phyloP scores from a whole-genome alignment of 1,140 invertebrate genomes.

The Dolichoris vasculosae region DNA sequence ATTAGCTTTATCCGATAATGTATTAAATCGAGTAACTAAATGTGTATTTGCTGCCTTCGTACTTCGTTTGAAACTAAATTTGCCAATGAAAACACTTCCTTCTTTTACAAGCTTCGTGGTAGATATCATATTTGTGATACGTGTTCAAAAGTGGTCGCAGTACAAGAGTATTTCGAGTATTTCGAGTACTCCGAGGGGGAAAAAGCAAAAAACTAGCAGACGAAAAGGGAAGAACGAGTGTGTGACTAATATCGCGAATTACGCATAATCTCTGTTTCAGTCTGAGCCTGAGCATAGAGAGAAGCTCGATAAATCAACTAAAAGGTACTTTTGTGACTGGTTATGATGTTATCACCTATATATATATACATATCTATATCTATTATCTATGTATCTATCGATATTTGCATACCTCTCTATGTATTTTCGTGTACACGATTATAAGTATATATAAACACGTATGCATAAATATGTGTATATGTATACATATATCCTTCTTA shows the following conservation, averaged over 20 bases:
- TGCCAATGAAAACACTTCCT: background rate
- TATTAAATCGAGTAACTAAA: background rate
- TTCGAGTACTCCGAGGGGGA: conserved; percentile 9
- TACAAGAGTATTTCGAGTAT: background rate
- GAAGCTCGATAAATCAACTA: conserved; percentile 74
- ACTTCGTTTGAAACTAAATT: background rate
- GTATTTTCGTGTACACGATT: conserved; percentile 58
- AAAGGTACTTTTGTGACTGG: conserved; percentile 75
- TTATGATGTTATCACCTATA: conserved; percentile 72
- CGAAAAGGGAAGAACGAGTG: conserved; percentile 44
- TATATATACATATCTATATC: conserved; percentile 48
- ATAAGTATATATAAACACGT: conserved; percentile 36
- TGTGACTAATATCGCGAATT: conserved; percentile 70
- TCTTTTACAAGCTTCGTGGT: background rate
- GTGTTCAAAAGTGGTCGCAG: background rate
- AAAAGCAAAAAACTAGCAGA: conserved; percentile 43
- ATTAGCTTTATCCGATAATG: background rate
- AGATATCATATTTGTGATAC: background rate
- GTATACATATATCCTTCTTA: conserved; percentile 56
- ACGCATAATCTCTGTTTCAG: conserved; percentile 75
- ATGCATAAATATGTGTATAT: conserved; percentile 18
- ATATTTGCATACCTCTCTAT: conserved; percentile 59
- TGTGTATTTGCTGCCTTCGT: background rate
- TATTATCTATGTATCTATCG: conserved; percentile 63
- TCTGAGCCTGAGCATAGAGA: conserved; percentile 74